Evolutionary conservation across 35 echinoderm and acorn worm species (phyloP), one percentile per base, ranked within the genome.

Genomic region (Hemicentrotus pulcherrimus): DNA sequence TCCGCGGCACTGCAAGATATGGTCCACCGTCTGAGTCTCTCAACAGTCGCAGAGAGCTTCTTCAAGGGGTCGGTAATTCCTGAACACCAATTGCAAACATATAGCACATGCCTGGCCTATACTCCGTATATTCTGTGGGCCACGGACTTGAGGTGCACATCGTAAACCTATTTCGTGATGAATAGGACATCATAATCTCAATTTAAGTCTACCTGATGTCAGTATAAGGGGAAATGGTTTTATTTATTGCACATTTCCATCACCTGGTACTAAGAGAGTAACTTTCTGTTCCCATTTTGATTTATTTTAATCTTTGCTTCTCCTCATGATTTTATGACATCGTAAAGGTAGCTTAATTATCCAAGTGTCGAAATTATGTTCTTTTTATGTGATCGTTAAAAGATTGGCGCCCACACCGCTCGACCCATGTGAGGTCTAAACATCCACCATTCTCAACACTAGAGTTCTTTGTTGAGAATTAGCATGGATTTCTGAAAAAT

Each of bases 311-410:
- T n/a, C 28, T 78, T n/a, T n/a, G 1, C 28, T 5, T n/a, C 28
- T n/a, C 65, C 19, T 47, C 12, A 46, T 45, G n/a, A 31, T 47
- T 90, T 90, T 18, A 45, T 24, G 88, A 10, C 88, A 47, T 90
- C 88, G 88, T 90, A 18, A 90, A 90, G 32, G 14, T 33, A 30
- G 18, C 88, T 90, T 90, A 47, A 90, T 90, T 90, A 47, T 90
- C 88, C 4, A 35, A 90, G 88, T 45, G 88, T 14, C 88, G 88
- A 47, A 90, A 35, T 90, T 90, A 47, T 90, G 88, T 18, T 45
- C 88, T 12, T 41, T 90, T 90, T 90, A 90, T 90, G 88, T 22
- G 88, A 90, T 90, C 88, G 19, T 90, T 45, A 90, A 90, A 32
- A 33, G 88, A 78, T 78, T 78, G 88, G 32, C 32, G 88, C 88